Evolutionary conservation across 2,113 vertebrate genomes (phyloP).

Genomic region (Pseudorhombus dupliciocellatus): DNA sequence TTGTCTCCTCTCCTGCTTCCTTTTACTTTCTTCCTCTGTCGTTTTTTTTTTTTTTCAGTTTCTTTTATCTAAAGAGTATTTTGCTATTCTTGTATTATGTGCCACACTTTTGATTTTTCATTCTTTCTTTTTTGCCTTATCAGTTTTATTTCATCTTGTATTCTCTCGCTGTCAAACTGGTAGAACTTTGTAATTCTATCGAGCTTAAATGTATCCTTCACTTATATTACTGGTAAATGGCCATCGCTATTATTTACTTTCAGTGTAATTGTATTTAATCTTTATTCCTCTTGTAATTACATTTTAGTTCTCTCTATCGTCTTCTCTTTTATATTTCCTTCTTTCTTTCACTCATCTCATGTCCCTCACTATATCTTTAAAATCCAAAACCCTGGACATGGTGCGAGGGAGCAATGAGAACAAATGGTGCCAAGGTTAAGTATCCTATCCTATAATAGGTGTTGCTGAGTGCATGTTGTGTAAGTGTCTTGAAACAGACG

Average conservation of each 20-base stretch:
- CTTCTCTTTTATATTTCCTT: neutral
- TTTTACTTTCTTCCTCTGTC: neutral
- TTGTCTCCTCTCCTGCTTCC: constrained; percentile 19
- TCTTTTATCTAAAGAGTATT: constrained; percentile 22
- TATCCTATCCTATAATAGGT: constrained; percentile 75
- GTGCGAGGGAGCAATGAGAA: constrained; percentile 44
- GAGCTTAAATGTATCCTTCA: neutral
- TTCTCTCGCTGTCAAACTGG: neutral
- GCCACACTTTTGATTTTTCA: neutral
- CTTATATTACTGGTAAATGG: neutral
- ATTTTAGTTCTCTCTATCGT: too few relatives aligned
- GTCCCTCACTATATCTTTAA: constrained; percentile 33
- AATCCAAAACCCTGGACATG: constrained; percentile 54
- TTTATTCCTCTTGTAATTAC: neutral
- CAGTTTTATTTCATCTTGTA: neutral
- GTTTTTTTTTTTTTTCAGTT: constrained; percentile 6
- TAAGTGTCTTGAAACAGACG: constrained; percentile 73
- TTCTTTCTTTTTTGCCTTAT: neutral
- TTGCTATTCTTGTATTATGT: neutral
- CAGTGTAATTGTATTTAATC: neutral
- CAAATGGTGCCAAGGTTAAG: constrained; percentile 81
- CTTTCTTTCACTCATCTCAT: constrained; percentile 19
- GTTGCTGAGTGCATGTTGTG: constrained; percentile 60
- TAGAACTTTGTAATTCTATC: neutral
- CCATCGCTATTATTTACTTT: neutral